Evolutionary conservation across 2,888 invertebrate genomes (phyloP).

Genomic region (Oxycera nigricornis): DNA sequence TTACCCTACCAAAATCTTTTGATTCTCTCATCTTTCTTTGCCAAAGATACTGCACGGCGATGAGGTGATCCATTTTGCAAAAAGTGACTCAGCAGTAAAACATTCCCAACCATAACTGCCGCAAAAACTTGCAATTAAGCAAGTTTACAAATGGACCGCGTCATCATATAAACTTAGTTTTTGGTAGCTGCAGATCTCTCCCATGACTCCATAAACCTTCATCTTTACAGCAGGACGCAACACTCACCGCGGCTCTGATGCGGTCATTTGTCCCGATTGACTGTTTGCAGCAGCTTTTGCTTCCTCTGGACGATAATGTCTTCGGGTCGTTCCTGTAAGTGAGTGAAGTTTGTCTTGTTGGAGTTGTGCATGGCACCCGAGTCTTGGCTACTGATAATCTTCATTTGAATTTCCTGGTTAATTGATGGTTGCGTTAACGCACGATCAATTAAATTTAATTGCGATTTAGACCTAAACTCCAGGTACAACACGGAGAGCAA

Average conservation of each 20-base stretch:
- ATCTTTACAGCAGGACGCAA: background rate
- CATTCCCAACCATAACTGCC: too few species aligned
- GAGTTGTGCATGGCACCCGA: slow-evolving; percentile 13
- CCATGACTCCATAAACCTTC: slow-evolving; percentile 1
- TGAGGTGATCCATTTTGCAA: too few species aligned
- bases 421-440: slow-evolving; percentile 35
- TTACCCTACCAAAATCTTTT: too few species aligned
- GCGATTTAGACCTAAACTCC: slow-evolving; percentile 15
- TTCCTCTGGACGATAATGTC: background rate
- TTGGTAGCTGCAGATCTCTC: background rate
- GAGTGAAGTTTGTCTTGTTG: slow-evolving; percentile 14
- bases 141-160: slow-evolving; percentile 20
- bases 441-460: slow-evolving; percentile 35
- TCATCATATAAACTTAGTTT: background rate
- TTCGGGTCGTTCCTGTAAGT: background rate
- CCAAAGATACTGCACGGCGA: too few species aligned
- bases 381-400: slow-evolving; percentile 28
- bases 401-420: slow-evolving; percentile 29
- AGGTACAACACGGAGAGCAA: background rate
- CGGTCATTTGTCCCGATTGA: too few species aligned
- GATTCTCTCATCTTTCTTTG: too few species aligned
- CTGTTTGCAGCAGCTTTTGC: too few species aligned
- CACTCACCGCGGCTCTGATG: too few species aligned
- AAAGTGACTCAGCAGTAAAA: too few species aligned
- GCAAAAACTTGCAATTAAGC: slow-evolving; percentile 14